phyloP scores from a whole-genome alignment of 2,888 invertebrate species.

The Aspidapion aeneum region DNA sequence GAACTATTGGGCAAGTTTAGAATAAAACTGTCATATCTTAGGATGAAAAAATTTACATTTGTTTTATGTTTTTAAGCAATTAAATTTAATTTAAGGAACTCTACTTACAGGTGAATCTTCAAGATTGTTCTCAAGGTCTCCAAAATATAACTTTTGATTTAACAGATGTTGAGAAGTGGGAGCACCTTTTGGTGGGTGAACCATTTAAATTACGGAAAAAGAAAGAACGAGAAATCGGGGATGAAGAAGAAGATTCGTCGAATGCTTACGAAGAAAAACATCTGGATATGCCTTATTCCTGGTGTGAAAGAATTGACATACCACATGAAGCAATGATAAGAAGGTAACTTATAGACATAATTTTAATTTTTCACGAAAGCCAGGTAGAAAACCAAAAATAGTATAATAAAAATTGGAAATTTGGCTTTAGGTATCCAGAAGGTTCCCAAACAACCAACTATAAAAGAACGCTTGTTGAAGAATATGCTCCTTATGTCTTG shows the following conservation, averaged over 20 bases:
- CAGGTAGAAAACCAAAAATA: no score
- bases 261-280: conserved; percentile 61
- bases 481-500: conserved; percentile 73
- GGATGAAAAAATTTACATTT: no score
- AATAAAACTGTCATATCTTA: no score
- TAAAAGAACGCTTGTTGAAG: conserved; percentile 71
- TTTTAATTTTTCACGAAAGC: no score
- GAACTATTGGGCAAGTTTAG: conserved; percentile 69
- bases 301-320: conserved; percentile 67
- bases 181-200: conserved; percentile 70
- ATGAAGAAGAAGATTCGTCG: conserved; percentile 53
- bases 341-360: no score
- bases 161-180: conserved; percentile 60
- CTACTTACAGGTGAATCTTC: conserved; percentile 64
- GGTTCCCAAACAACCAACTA: conserved; percentile 65
- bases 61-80: no score
- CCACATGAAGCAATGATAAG: conserved; percentile 46
- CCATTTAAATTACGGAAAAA: conserved; percentile 50
- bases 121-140: conserved; percentile 53
- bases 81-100: no score
- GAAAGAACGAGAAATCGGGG: conserved; percentile 46
- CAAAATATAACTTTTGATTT: conserved; percentile 61
- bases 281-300: conserved; percentile 71
- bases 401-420: no score
- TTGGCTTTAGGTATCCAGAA: conserved; percentile 57